Evolutionary conservation across 2,113 vertebrate species (phyloP), one percentile per base, ranked within the genome.

Genomic region (Labeo rohita): DNA sequence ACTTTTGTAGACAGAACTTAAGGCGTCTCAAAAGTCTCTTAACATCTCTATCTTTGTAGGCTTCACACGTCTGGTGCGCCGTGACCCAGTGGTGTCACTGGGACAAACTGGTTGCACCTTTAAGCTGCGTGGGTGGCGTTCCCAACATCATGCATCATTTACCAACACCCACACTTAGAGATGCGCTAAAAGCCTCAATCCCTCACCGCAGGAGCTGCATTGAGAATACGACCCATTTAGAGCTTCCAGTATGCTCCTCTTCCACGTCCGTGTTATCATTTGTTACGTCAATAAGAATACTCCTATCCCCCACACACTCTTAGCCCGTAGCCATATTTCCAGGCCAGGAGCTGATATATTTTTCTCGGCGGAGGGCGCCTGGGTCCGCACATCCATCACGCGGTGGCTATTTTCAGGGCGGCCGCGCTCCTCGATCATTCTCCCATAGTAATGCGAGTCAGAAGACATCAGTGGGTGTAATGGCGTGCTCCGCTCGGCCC

Each of bases 401-500:
- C 8, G 10, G 66, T 54, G 54, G 66, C 76, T 84, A 84, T 87
- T 78, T 84, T 79, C 75, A 78, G 66, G 82, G 70, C 56, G 47
- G 66, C 66, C 66, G 49, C 2, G 18, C 43, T 54, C 56, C 83
- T 87, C 76, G 59, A 87, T 84, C 65, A 84, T 84, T 61, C 65
- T 87, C 66, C 54, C 43, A 43, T 73, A 56, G 54, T 83, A 85
- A 88, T 85, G 78, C 34, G 54, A 76, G 83, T 72, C 49, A 49
- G 75, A 72, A 73, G 75, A 87, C 86, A 84, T 83, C 74, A 84
- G 81, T 83, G 63, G 81, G 63, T 72, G 63, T 84, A 84, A 87
- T 75, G 72, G 43, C 43, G 54, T 52, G 50, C 34, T 21, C 15
- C 23, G 28, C 49, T 59, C 78, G 21, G 21, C 63, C 50, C 50